A percentile compares a stretch with the other conserved stretches of the same genome.
phyloP scores from a whole-genome alignment of 2,113 vertebrate genomes.

The Leucosticte australis region DNA sequence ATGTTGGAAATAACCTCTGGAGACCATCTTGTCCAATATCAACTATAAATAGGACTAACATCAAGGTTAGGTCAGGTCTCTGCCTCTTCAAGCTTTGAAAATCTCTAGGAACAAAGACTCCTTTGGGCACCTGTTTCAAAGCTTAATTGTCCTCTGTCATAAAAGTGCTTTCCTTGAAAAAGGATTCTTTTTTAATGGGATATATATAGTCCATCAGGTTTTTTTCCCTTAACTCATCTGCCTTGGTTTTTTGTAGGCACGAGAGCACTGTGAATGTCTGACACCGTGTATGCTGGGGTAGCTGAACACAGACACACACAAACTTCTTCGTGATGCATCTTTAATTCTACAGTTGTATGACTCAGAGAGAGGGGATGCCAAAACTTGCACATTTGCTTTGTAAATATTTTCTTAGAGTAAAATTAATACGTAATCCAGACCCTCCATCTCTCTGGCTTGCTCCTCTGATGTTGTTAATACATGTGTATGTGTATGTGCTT shows the following conservation, averaged over 20 bases:
- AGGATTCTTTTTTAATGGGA: neutral
- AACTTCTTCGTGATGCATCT: neutral
- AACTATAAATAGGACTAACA: neutral
- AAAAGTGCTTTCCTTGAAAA: neutral
- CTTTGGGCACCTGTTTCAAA: neutral
- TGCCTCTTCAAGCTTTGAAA: neutral
- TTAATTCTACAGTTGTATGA: neutral
- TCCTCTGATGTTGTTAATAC: neutral
- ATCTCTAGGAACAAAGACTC: neutral
- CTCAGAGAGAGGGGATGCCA: neutral
- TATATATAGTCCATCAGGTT: neutral
- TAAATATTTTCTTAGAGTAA: constrained; percentile 56
- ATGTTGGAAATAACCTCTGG: neutral
- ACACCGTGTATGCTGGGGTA: neutral
- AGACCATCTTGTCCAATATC: neutral
- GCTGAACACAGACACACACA: neutral
- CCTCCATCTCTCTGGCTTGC: neutral
- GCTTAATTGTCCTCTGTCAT: neutral
- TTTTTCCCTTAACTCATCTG: neutral
- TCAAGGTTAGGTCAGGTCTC: neutral
- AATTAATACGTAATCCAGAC: neutral
- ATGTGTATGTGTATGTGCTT: neutral
- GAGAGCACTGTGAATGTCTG: neutral
- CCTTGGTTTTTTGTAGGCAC: neutral
- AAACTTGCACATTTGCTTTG: constrained; percentile 35